phyloP scores from a whole-genome alignment of 2,797 vertebrate species.

The Loris lydekkerianus region DNA sequence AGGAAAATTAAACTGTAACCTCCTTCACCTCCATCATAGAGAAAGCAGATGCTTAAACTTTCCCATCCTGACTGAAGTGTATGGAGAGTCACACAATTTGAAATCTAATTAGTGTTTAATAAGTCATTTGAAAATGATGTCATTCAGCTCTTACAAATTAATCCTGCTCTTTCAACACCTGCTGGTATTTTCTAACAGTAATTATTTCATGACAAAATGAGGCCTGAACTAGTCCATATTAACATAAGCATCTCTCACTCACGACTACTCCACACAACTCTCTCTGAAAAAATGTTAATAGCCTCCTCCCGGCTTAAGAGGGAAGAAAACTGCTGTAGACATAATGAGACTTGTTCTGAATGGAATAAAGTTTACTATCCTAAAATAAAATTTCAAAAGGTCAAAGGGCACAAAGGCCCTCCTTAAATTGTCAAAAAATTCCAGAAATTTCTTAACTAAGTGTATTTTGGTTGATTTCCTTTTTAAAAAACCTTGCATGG shows the following conservation, averaged over 20 bases:
- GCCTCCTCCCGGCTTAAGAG: slow-evolving; percentile 48
- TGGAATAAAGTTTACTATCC: not conserved
- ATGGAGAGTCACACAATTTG: slow-evolving; percentile 81
- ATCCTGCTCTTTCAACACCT: slow-evolving; percentile 86
- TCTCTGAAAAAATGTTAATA: slow-evolving; percentile 76
- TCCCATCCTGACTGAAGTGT: slow-evolving; percentile 66
- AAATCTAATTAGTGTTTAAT: slow-evolving; percentile 89
- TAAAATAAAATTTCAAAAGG: slow-evolving; percentile 42
- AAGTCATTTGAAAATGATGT: slow-evolving; percentile 86
- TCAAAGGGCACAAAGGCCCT: not conserved
- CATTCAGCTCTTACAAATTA: slow-evolving; percentile 85
- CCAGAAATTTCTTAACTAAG: not conserved
- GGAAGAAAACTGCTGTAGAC: not conserved
- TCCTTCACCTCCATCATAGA: slow-evolving; percentile 64
- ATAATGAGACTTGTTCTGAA: slow-evolving; percentile 37
- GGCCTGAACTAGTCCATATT: slow-evolving; percentile 67
- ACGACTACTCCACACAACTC: slow-evolving; percentile 65
- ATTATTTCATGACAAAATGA: slow-evolving; percentile 85
- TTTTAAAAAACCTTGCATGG: not conserved
- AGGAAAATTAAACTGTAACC: slow-evolving; percentile 78
- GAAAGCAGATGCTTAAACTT: slow-evolving; percentile 82
- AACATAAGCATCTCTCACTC: slow-evolving; percentile 78
- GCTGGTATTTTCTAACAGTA: slow-evolving; percentile 84
- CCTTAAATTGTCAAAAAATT: not conserved
- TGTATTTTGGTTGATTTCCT: not conserved